Base-by-base conservation (phyloP, 2,888 invertebrate species). In the Monoplex corrugatus region DNA sequence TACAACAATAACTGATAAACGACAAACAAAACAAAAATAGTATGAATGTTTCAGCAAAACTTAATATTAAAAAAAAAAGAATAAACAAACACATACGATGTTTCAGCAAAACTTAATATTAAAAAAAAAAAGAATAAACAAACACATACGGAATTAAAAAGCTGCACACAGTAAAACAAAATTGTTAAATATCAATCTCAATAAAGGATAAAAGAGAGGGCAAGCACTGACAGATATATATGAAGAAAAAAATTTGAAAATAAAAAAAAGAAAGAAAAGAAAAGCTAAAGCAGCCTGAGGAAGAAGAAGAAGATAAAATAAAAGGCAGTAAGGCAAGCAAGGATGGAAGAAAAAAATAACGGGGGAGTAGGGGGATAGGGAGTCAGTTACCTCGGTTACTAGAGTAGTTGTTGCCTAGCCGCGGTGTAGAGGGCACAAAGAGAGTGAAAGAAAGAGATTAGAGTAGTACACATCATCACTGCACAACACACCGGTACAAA, bases 351-450 rank as follows among this genome's bases (percentile, higher is more conserved):
- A 86, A n/a, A n/a, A n/a, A n/a, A n/a, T n/a, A n/a, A n/a, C n/a
- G n/a, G n/a, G 68, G 68, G 68, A 6, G 28, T 6, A 57, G 57
- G 38, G 43, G 28, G 32, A 3, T 28, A 43, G 78, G 78, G 28
- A 35, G 75, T 23, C 23, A 83, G 40, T 88, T 88, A 88, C 88
- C 88, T 88, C 88, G 80, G 43, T 83, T 88, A 88, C 83, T 88
- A 88, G 87, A 87, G 75, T 88, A 82, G 88, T 83, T 63, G 83
- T 88, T 63, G 88, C 88, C 88, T 88, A 88, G 88, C 68, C 68
- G 83, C 72, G 68, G 23, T 8, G n/a, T 16, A 68, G 68, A n/a
- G n/a, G 6, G 68, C 16, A n/a, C 13, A 38, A 88, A 80, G 43
- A 83, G 63, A 87, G 80, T 57, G 35, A 87, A 45, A 50, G 87